Evolutionary conservation across 2,113 vertebrate species (phyloP), one percentile per base, ranked within the genome.

Genomic region (Rhynchomys soricoides): DNA sequence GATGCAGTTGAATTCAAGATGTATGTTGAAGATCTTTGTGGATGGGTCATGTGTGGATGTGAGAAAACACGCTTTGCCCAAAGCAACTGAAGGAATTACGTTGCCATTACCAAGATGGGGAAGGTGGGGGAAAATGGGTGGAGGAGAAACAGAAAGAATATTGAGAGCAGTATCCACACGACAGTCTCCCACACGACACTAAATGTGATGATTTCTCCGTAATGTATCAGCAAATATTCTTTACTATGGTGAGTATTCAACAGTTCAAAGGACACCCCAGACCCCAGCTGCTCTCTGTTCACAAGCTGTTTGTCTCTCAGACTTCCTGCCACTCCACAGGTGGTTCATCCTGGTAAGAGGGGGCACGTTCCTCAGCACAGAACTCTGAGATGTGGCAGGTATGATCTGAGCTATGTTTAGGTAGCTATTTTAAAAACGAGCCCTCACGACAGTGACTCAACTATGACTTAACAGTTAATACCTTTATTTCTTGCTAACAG

Each of bases 381-480:
- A 43, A 92, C 87, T 82, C 86, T 37, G 0, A 1, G 43, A 40
- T 71, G 22, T n/a, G 55, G 45, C 88, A 96, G 95, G 92, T 94
- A 91, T 52, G 62, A 94, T 59, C n/a, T 45, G 94, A 57, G 7
- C 91, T 97, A 95, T 45, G 3, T 16, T 43, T 97, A 91, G 89
- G 43, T 55, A 62, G 66, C 11, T 79, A 97, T 85, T 98, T 95
- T 97, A 96, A 50, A 50, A 88, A 43, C 40, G 73, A 75, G 43
- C 64, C 74, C 62, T 87, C 83, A 90, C 37, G 95, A 83, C 48
- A 19, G 34, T 97, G 95, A 97, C 94, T 98, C 96, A 97, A 83
- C 74, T 87, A 97, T 97, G 97, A 98, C 97, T 97, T 97, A 95
- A 95, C 94, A 97, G 97, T 91, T 97, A 96, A 98, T 96, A 96